Percentiles rank a stretch among this genome's conserved stretches.
phyloP scores from a whole-genome alignment of 2,888 invertebrate species.

The Leucoma salicis region DNA sequence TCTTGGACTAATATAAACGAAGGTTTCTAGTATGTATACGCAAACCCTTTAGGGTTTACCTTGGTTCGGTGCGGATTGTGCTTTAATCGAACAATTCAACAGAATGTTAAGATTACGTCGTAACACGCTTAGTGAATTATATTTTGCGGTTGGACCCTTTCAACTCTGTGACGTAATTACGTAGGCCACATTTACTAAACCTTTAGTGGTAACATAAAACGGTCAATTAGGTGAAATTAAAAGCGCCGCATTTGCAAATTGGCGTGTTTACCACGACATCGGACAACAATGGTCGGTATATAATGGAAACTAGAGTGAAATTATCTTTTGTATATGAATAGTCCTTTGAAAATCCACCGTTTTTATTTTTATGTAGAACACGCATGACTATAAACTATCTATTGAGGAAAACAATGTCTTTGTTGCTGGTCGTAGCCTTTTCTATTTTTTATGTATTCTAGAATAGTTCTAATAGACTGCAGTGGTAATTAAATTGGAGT shows the following conservation, averaged over 20 bases:
- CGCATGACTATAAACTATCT: no score
- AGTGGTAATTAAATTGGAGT: no score
- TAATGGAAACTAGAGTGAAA: conserved; percentile 58
- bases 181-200: conserved; percentile 14
- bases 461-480: no score
- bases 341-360: conserved; percentile 52
- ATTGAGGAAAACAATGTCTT: conserved; percentile 5
- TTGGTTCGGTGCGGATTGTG: no score
- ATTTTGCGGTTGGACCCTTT: not conserved
- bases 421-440: no score
- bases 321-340: conserved; percentile 66
- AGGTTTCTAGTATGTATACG: no score
- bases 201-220: conserved; percentile 17
- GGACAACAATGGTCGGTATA: conserved; percentile 45
- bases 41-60: no score
- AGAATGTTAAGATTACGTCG: not conserved
- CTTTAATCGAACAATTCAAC: not conserved
- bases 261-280: conserved; percentile 42
- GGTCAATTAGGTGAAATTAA: conserved; percentile 40
- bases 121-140: not conserved
- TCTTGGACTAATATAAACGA: no score
- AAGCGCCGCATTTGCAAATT: conserved; percentile 28
- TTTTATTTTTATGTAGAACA: conserved; percentile 44
- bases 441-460: no score
- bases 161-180: conserved; percentile 13